Evolutionary conservation across 1,140 invertebrate species (phyloP), one percentile per base, ranked within the genome.

Genomic region (Megathymus violae): DNA sequence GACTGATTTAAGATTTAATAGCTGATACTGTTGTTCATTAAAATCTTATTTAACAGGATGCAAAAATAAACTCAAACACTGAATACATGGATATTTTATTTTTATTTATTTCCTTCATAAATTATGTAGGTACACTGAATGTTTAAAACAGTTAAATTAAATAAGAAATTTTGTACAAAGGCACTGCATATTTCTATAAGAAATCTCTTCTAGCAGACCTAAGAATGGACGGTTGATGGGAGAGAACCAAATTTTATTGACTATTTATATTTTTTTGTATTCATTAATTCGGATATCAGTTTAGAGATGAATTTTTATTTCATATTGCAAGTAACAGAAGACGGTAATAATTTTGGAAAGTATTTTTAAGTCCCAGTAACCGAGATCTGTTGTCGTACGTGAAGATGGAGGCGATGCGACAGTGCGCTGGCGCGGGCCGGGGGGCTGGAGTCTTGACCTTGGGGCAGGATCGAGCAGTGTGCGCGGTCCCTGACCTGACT

Each of bases 401-500:
- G 75, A 71, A 63, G 71, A 51, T 64, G 68, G 66, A 78, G 71
- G 73, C 70, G 78, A 80, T 71, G 74, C 73, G 75, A 72, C 77
- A 79, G 67, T 72, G 69, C 14, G 51, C 64, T 67, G 70, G 56
- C 46, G 62, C 38, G 69, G 56, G 67, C 68, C 67, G 62, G 71
- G 67, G 72, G 62, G 62, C 67, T 61, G 62, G 67, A 82, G 76
- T 78, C 85, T 89, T 90, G 88, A 89, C 86, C 88, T 90, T 90
- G 88, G 81, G 82, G 82, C 76, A 90, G 86, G 88, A 87, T 88
- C 79, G 85, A 82, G 77, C 83, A 78, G 78, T 71, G 79, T 76
- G 77, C 71, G 83, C 88, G 88, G 88, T 91, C 88, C 85, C 86
- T 91, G 88, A 91, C 88, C 88, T 88, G 88, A 85, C 88, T 91